Evolutionary conservation across 2,113 vertebrate species (phyloP).

Genomic region (Climacteris rufus): DNA sequence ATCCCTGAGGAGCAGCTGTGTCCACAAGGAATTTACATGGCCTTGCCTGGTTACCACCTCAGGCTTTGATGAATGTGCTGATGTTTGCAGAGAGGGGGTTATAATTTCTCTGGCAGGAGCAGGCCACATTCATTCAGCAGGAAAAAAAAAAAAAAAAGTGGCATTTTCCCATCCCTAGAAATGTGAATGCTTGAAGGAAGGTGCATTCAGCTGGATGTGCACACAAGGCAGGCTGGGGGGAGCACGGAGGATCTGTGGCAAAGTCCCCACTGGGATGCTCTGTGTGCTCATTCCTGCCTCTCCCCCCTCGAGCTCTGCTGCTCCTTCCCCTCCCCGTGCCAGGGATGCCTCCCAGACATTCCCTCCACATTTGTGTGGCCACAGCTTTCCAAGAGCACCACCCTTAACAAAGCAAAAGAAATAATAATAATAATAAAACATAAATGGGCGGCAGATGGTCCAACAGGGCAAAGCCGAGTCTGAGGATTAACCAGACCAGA

Average conservation of each 20-base stretch:
- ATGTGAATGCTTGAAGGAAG: neutral
- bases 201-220: neutral
- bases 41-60: neutral
- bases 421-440: neutral
- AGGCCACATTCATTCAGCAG: neutral
- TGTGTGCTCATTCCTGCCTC: neutral
- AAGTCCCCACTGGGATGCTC: neutral
- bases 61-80: neutral
- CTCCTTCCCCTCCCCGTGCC: neutral
- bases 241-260: neutral
- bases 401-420: neutral
- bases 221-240: neutral
- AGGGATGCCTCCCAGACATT: neutral
- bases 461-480: conserved; percentile 1
- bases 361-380: neutral
- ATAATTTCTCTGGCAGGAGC: conserved; percentile 15
- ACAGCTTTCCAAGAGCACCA: neutral
- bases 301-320: neutral
- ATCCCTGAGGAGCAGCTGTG: neutral
- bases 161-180: neutral
- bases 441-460: conserved; percentile 64
- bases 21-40: neutral
- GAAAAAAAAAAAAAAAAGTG: neutral
- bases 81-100: neutral
- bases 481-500: conserved; percentile 61